These are phyloP conservation scores for Fulmarus glacialis DNA, from an alignment of 2,113 vertebrate species.

Conservation along the genomic window DNA sequence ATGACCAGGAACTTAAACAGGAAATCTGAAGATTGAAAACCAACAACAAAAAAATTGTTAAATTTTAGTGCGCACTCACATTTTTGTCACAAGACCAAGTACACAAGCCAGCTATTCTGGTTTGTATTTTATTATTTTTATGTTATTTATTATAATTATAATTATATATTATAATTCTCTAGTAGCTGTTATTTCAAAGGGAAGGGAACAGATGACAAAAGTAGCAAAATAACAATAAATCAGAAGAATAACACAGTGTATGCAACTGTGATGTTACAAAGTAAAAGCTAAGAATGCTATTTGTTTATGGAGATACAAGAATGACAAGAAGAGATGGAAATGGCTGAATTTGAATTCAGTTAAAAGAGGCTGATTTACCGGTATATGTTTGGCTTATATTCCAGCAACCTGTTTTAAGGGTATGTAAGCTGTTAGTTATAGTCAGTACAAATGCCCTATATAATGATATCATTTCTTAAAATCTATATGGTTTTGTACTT, in stretches of 20 bases:
- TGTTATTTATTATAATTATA: no score
- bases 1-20: slow-evolving; percentile 85
- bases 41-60: background rate
- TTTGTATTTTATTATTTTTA: no score
- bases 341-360: background rate
- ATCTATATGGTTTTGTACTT: background rate
- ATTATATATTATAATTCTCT: no score
- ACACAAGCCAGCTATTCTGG: background rate
- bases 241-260: background rate
- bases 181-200: background rate
- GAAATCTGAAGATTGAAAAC: slow-evolving; percentile 72
- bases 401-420: background rate
- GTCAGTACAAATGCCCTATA: background rate
- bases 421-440: background rate
- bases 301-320: background rate
- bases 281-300: background rate
- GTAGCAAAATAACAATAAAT: background rate
- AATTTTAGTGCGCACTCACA: background rate
- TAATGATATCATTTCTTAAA: background rate
- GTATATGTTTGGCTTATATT: background rate
- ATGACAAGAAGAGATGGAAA: background rate
- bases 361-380: background rate
- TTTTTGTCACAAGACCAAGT: background rate
- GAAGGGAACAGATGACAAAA: background rate
- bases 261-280: background rate